Percentiles rank a stretch among this genome's conserved stretches.
phyloP scores from a whole-genome alignment of 2,113 vertebrate species.

The Apodemus speciosus region DNA sequence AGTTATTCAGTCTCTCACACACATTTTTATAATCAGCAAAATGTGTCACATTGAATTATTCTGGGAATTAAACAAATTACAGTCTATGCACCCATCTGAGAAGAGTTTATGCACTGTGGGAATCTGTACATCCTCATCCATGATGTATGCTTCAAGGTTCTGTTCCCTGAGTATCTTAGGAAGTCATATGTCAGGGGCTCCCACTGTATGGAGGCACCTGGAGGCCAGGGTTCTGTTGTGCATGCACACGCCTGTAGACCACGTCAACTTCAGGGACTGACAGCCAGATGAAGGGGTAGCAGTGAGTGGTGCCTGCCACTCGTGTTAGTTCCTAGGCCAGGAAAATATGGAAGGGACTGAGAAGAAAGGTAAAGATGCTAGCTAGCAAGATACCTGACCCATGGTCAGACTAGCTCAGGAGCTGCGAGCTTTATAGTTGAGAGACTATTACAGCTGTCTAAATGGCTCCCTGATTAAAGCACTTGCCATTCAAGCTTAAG shows the following conservation, averaged over 20 bases:
- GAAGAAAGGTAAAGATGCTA: not conserved
- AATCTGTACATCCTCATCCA: not conserved
- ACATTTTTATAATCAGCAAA: not conserved
- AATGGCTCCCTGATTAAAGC: not conserved
- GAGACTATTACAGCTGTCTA: not conserved
- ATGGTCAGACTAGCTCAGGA: not conserved
- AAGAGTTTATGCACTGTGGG: not conserved
- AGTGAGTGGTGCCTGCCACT: no score
- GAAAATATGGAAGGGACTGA: not conserved
- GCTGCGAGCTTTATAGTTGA: not conserved
- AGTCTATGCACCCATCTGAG: not conserved
- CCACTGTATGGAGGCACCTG: not conserved
- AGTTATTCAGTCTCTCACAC: not conserved
- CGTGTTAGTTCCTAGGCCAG: not conserved
- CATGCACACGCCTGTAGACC: no score
- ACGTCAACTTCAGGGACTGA: not conserved
- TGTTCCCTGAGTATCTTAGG: not conserved
- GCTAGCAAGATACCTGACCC: not conserved
- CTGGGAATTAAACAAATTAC: not conserved
- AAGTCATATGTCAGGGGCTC: not conserved
- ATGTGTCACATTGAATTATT: not conserved
- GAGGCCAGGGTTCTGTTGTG: no score
- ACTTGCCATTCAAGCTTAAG: not conserved
- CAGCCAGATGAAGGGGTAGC: not conserved
- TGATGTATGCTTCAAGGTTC: not conserved